These are phyloP conservation scores for Alaudala cheleensis DNA, from an alignment of 2,113 vertebrate species.

Conservation along the genomic window DNA sequence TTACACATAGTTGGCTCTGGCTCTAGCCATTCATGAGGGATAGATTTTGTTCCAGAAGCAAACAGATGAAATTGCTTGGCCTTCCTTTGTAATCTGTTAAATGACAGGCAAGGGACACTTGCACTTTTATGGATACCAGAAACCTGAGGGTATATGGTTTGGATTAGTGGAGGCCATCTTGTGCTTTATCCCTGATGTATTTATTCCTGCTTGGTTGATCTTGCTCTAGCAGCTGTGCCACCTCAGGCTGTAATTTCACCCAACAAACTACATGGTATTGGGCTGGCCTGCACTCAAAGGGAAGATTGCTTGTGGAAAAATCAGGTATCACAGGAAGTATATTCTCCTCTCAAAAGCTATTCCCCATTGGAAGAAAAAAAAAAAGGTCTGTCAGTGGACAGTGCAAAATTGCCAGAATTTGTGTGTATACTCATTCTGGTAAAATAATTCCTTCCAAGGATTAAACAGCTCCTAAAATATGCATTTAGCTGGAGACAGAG, in stretches of 20 bases:
- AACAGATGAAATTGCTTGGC: neutral
- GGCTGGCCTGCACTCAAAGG: neutral
- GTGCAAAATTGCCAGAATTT: neutral
- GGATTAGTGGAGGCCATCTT: constrained; percentile 2
- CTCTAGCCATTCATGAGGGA: neutral
- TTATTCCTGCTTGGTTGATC: neutral
- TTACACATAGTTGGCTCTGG: neutral
- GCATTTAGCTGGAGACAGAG: neutral
- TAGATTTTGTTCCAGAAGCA: constrained; percentile 22
- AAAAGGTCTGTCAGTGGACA: neutral
- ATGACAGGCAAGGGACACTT: constrained; percentile 5
- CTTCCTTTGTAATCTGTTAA: constrained; percentile 24
- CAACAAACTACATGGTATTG: neutral
- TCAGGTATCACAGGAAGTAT: neutral
- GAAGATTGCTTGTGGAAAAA: neutral
- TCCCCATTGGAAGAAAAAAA: neutral
- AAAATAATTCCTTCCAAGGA: neutral
- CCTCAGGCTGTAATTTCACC: constrained; percentile 19
- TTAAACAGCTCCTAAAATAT: neutral
- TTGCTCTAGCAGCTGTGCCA: neutral
- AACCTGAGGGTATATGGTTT: neutral
- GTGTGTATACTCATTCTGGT: neutral
- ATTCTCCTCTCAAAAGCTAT: neutral
- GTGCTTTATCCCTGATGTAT: neutral
- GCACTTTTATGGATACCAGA: neutral